Evolutionary conservation across 2,888 invertebrate genomes (phyloP).

Genomic region (Eumacrocentrus americanus): DNA sequence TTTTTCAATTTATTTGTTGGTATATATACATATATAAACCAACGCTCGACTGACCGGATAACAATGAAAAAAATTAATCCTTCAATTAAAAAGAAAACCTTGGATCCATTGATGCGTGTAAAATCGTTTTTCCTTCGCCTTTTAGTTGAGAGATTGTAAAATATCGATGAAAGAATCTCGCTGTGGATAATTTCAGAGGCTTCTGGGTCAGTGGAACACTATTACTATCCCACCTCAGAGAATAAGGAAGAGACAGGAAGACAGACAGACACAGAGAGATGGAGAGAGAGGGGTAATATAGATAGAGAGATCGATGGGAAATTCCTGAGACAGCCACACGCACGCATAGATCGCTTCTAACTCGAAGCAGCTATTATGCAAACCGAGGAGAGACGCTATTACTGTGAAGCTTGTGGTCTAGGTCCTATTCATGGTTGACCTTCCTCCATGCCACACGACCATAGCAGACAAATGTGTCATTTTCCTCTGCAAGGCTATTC

Average conservation of each 20-base stretch:
- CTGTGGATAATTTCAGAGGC: slow-evolving; percentile 23
- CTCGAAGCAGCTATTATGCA: slow-evolving; percentile 24
- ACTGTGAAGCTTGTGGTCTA: slow-evolving; percentile 21
- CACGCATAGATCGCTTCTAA: slow-evolving; percentile 18
- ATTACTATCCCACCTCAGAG: slow-evolving; percentile 12
- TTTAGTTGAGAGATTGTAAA: neutral
- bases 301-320: slow-evolving; percentile 21
- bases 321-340: slow-evolving; percentile 25
- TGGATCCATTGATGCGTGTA: too few species aligned
- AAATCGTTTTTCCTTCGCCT: neutral
- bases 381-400: slow-evolving; percentile 25
- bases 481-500: slow-evolving; percentile 12
- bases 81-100: too few species aligned
- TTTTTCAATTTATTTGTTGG: too few species aligned
- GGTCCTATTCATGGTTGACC: slow-evolving; percentile 24
- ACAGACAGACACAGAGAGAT: neutral
- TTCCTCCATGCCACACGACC: slow-evolving; percentile 16
- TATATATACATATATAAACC: too few species aligned
- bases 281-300: neutral
- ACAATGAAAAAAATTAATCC: too few species aligned
- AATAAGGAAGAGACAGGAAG: neutral
- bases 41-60: too few species aligned
- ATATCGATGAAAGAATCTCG: slow-evolving; percentile 26
- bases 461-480: slow-evolving; percentile 18
- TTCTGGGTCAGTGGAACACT: slow-evolving; percentile 37